These are phyloP conservation scores for Meles meles DNA, from an alignment of 2,113 vertebrate species.

Conservation along the genomic window DNA sequence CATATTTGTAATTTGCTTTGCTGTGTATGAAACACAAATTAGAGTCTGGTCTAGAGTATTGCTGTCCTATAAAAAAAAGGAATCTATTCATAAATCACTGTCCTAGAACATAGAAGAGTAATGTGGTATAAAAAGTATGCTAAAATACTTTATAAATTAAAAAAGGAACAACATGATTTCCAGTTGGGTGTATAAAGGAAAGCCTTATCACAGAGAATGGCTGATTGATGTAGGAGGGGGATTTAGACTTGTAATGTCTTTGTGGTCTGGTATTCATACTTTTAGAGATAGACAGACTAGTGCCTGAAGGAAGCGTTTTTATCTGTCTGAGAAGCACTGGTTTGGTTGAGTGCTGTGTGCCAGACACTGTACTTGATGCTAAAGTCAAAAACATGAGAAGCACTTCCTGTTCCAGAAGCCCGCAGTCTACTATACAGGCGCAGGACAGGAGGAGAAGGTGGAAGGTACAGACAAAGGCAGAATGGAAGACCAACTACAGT, in stretches of 20 bases:
- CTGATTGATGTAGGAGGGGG: not conserved
- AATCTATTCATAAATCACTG: not conserved
- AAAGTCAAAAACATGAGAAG: not conserved
- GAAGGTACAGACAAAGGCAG: not conserved
- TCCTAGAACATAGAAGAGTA: not conserved
- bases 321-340: not conserved
- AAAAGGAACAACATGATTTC: not conserved
- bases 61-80: not conserved
- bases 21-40: not conserved
- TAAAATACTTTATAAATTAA: not conserved
- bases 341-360: not conserved
- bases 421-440: not conserved
- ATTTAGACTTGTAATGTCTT: not conserved
- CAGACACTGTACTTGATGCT: not conserved
- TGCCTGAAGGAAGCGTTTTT: not conserved
- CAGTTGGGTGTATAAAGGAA: not conserved
- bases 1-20: not conserved
- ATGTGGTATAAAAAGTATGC: not conserved
- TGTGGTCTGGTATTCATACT: not conserved
- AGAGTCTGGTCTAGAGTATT: not conserved
- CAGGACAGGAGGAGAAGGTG: not conserved
- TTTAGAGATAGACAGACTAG: not conserved
- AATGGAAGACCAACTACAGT: not conserved
- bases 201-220: not conserved
- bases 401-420: not conserved